Evolutionary conservation across 2,797 vertebrate species (phyloP).

Genomic region (Sebastes baramenuke): DNA sequence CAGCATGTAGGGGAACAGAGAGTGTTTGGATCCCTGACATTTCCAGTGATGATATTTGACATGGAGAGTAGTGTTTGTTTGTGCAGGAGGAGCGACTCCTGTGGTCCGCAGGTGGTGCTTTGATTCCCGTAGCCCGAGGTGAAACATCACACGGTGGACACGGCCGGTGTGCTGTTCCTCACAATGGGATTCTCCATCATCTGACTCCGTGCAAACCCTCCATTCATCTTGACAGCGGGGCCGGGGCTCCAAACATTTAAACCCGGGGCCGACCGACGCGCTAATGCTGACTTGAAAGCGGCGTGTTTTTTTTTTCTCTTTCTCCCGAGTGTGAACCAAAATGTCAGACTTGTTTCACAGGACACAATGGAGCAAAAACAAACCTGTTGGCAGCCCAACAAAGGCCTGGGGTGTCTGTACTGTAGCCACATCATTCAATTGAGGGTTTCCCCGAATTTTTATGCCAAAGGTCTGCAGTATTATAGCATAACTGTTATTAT

Average conservation of each 20-base stretch:
- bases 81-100: conserved; percentile 26
- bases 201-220: conserved; percentile 21
- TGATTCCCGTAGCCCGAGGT: conserved; percentile 61
- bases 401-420: background rate
- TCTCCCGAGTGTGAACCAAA: background rate
- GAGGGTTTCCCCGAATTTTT: background rate
- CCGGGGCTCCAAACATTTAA: conserved; percentile 9
- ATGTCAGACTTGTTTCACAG: conserved; percentile 25
- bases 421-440: background rate
- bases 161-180: conserved; percentile 29
- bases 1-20: background rate
- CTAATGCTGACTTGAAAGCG: conserved; percentile 7
- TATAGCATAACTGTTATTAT: background rate
- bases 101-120: conserved; percentile 64
- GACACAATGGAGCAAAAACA: conserved; percentile 2
- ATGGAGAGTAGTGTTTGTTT: conserved; percentile 35
- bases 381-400: background rate
- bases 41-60: conserved; percentile 42
- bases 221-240: conserved; percentile 49
- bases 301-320: background rate
- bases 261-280: background rate
- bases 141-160: conserved; percentile 51
- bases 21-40: conserved; percentile 33
- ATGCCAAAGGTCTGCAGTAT: background rate
- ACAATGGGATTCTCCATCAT: conserved; percentile 41